phyloP scores from a whole-genome alignment of 2,797 vertebrate genomes.

The Eutrigla gurnardus region DNA sequence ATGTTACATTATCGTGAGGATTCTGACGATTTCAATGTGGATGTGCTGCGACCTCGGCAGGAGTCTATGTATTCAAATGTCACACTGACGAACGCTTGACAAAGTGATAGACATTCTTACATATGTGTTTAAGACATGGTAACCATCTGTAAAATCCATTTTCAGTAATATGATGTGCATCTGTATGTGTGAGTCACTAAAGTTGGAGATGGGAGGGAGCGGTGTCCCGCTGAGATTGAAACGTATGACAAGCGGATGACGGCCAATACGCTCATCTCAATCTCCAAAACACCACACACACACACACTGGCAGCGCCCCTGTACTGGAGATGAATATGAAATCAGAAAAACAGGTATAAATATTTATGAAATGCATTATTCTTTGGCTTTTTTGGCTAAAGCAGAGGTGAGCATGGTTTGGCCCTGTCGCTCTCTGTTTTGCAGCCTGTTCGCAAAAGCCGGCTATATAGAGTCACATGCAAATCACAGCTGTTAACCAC shows the following conservation, averaged over 20 bases:
- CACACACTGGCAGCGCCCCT: conserved; percentile 22
- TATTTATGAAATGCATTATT: conserved; percentile 83
- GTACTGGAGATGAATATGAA: conserved; percentile 72
- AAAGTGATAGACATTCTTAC: neutral
- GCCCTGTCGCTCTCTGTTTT: conserved; percentile 60
- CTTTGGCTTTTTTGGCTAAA: conserved; percentile 63
- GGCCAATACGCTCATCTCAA: conserved; percentile 32
- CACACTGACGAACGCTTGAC: neutral
- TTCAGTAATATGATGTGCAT: conserved; percentile 9
- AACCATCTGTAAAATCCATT: conserved; percentile 10
- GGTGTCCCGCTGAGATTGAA: conserved; percentile 62
- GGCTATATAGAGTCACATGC: conserved; percentile 45
- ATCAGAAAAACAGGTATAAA: conserved; percentile 75
- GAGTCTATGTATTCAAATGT: neutral
- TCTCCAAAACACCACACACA: conserved; percentile 41
- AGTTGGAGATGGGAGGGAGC: conserved; percentile 31
- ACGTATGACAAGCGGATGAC: conserved; percentile 48
- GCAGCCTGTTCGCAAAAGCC: conserved; percentile 54
- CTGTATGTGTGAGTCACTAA: conserved; percentile 9
- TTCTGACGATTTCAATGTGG: neutral
- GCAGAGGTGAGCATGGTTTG: conserved; percentile 71
- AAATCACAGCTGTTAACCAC: conserved; percentile 34
- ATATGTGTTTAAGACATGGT: neutral
- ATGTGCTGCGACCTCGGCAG: too few relatives aligned
- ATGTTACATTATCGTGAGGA: conserved; percentile 11